phyloP scores from a whole-genome alignment of 2,797 vertebrate species.

The Lemur catta region DNA sequence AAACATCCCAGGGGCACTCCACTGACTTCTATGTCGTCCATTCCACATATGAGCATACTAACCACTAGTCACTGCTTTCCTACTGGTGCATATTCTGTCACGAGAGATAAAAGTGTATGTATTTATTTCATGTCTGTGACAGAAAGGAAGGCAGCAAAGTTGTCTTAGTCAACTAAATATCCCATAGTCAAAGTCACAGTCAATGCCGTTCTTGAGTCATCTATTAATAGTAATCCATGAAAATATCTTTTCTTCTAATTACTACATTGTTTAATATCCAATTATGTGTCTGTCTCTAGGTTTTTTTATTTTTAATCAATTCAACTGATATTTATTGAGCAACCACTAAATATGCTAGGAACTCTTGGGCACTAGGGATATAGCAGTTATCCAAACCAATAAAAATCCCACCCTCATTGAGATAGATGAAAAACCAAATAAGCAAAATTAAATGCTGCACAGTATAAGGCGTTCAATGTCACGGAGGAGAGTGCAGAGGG shows the following conservation, averaged over 20 bases:
- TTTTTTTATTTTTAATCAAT: neutral
- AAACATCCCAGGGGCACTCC: too few relatives aligned
- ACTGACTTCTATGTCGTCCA: neutral
- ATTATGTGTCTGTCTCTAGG: neutral
- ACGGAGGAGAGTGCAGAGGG: rapidly evolving
- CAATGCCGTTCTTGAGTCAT: neutral
- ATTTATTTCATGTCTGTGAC: neutral
- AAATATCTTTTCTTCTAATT: neutral
- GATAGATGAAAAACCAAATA: neutral
- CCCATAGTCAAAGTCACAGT: neutral
- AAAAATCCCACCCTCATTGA: neutral
- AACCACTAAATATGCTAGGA: neutral
- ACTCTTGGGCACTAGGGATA: neutral
- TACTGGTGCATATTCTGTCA: neutral
- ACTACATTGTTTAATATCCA: neutral
- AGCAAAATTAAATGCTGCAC: neutral
- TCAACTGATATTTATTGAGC: neutral
- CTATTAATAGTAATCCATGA: neutral
- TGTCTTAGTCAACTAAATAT: neutral
- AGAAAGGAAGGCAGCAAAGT: neutral
- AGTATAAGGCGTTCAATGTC: neutral
- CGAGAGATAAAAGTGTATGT: neutral
- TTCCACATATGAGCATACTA: neutral
- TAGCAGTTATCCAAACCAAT: neutral
- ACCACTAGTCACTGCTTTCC: neutral